A percentile compares a stretch with the other conserved stretches of the same genome.
These are phyloP conservation scores for Cerastis rubricosa DNA, from an alignment of 2,888 invertebrate species.

Conservation along the genomic window DNA sequence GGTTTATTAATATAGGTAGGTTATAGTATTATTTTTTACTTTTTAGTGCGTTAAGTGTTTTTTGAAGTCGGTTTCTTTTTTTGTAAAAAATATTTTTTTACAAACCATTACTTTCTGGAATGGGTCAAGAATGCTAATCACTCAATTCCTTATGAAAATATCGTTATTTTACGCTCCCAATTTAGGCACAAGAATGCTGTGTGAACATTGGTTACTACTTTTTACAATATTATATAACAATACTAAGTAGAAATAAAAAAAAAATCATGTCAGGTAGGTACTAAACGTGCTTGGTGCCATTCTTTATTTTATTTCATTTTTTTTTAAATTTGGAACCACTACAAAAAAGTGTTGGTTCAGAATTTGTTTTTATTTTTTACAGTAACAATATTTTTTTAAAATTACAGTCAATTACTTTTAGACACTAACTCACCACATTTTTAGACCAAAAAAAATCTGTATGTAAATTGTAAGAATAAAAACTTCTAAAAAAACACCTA, in stretches of 20 bases:
- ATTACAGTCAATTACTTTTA: neutral
- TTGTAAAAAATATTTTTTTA: too few relatives aligned
- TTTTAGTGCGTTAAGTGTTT: too few relatives aligned
- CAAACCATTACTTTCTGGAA: slow-evolving; percentile 19
- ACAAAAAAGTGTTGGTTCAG: neutral
- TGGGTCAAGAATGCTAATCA: slow-evolving; percentile 29
- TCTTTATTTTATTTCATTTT: neutral
- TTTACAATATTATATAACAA: neutral
- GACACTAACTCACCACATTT: neutral
- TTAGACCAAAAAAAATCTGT: neutral
- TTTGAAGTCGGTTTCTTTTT: too few relatives aligned
- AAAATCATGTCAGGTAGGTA: neutral
- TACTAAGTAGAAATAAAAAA: neutral
- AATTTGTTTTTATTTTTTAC: neutral
- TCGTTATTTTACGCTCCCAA: slow-evolving; percentile 19
- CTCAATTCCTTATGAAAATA: slow-evolving; percentile 19
- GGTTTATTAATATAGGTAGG: too few relatives aligned
- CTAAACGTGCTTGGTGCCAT: neutral
- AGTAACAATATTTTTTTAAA: neutral
- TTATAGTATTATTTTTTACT: too few relatives aligned
- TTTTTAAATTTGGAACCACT: neutral
- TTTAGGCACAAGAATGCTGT: slow-evolving; percentile 5
- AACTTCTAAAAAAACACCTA: too few relatives aligned
- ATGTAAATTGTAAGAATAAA: too few relatives aligned
- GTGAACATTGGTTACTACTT: neutral